Base-by-base conservation (phyloP, 2,113 vertebrate genomes). In the Megalops atlanticus region DNA sequence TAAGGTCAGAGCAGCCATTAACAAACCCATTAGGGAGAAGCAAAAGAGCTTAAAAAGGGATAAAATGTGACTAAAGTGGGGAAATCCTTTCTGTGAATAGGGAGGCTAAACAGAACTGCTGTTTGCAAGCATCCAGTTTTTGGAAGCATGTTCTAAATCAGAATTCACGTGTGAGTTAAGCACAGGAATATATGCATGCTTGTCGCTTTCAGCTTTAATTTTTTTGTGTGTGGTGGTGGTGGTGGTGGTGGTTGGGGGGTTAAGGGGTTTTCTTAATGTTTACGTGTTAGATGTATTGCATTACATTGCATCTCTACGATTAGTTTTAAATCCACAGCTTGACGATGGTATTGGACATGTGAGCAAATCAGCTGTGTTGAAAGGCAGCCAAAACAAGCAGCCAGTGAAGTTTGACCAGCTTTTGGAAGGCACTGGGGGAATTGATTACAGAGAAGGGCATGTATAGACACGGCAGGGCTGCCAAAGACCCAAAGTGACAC, bases 1-100 rank as follows among this genome's bases (percentile, higher is more conserved):
- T 76, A 41, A 79, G 78, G 52, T 84, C 49, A 47, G 79, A 49
- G 36, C 73, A 69, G 78, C 73, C 82, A 83, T 80, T 89, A 85
- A 86, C 54, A 76, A 83, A 85, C 68, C 70, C 52, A 78, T 82
- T 83, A 84, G n/a, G 78, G 40, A 74, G 54, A 39, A 33, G 58
- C 27, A 49, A 80, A 77, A 75, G 43, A 76, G 82, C 78, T 54
- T 80, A 80, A 76, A 80, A 52, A 40, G 31, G 41, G 64, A 85
- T 79, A 74, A 83, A 71, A 88, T 85, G 45, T 80, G 74, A 76
- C 72, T 79, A 27, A 70, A 78, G 71, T 39, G 47, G 78, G 80
- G 52, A 86, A 86, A 80, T 85, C 83, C 74, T 74, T 71, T 54
- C 49, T 76, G 76, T 52, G 72, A 24, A 79, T 52, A 40, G 38